Evolutionary conservation across 2,113 vertebrate species (phyloP), one percentile per base, ranked within the genome.

Genomic region (Forbesichthys papilliferus): DNA sequence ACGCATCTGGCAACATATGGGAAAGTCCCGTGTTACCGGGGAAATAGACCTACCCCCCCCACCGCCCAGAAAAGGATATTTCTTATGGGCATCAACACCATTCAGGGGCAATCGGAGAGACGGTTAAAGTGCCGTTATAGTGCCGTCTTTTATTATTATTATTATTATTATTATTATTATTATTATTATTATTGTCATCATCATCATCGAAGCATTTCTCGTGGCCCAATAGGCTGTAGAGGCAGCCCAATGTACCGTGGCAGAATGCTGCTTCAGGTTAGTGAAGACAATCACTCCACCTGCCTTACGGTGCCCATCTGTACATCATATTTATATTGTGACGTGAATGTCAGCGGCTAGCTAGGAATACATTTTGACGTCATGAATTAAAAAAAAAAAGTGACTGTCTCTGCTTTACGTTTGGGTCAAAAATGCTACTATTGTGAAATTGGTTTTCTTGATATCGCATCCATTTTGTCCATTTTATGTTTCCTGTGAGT

Each of bases 311-410:
- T 66, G 48, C 48, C 33, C 16, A 3, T 58, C 62, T 90, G 87
- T 90, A 90, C 82, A 90, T 86, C 81, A 73, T 87, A 88, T 90
- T 89, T 89, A 91, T 91, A 88, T 89, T 90, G 89, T 90, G 85
- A 90, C 78, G 84, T 87, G 80, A 88, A 80, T 73, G 84, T 84
- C 80, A 78, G 75, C 85, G 69, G 76, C 81, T 73, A 81, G 62
- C 68, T 66, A 52, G 86, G 80, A 68, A 75, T 72, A 82, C 74
- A 76, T 74, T 85, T 84, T 71, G 73, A 79, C 75, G 66, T 62
- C 13, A 4, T 27, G 27, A 42, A 42, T 58, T 58, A 34, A 58
- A 57, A 20, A 60, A 78, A 73, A 48, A 61, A 34, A 73, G 86
- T 70, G 36, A 42, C 0, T 8, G 36, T 8, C 36, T 87, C 72